phyloP scores from a whole-genome alignment of 64 coral and sea anemone genomes.

The Exaiptasia diaphana region DNA sequence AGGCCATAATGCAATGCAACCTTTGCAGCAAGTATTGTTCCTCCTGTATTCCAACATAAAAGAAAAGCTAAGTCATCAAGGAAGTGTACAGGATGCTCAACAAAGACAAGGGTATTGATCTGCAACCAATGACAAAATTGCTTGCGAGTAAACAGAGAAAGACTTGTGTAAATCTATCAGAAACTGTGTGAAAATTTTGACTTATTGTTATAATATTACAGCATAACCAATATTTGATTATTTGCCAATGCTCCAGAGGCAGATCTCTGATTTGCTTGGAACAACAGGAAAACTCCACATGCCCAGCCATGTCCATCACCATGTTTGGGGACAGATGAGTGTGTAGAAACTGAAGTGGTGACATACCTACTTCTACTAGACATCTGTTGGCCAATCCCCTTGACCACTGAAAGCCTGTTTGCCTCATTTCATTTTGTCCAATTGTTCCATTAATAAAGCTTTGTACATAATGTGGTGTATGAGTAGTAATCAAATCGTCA shows the following conservation, averaged over 20 bases:
- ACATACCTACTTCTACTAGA: slow-evolving; percentile 61
- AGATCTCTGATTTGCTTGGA: too few species aligned
- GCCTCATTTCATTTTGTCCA: slow-evolving; percentile 13
- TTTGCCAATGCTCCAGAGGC: too few species aligned
- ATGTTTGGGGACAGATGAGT: too few species aligned
- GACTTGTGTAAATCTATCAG: too few species aligned
- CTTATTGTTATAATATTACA: too few species aligned
- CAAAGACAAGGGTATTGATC: too few species aligned
- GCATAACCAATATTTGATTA: too few species aligned
- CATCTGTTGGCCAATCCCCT: slow-evolving; percentile 45
- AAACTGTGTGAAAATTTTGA: too few species aligned
- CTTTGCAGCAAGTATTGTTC: slow-evolving; percentile 53
- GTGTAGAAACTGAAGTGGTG: neutral
- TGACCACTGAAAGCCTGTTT: slow-evolving; percentile 60
- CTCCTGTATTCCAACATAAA: neutral
- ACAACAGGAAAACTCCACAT: too few species aligned
- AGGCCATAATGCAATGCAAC: slow-evolving; percentile 49
- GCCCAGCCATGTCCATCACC: too few species aligned
- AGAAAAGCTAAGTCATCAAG: neutral
- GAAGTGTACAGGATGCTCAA: neutral
- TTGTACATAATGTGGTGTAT: slow-evolving; percentile 1
- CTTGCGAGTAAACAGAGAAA: too few species aligned
- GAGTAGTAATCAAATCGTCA: slow-evolving; percentile 22
- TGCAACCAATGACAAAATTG: too few species aligned
- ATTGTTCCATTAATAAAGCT: slow-evolving; percentile 25